These are phyloP conservation scores for Pachypsylla venusta DNA, from an alignment of 1,140 invertebrate genomes.

Conservation along the genomic window DNA sequence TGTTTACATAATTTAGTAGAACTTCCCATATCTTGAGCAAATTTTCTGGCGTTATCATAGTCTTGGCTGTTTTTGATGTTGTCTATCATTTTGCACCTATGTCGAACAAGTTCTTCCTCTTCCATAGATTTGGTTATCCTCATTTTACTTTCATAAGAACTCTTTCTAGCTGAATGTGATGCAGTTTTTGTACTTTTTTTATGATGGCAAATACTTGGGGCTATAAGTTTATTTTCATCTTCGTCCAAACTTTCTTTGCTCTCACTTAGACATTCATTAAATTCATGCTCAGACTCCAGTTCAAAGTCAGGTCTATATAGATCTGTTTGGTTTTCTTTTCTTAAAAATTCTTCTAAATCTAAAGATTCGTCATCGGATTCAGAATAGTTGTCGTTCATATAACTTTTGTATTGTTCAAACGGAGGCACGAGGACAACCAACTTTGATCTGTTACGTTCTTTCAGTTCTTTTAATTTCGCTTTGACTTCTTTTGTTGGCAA, in stretches of 20 bases:
- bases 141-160: no score
- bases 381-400: slow-evolving; percentile 7
- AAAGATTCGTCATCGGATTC: slow-evolving; percentile 1
- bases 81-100: background rate
- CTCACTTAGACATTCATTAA: no score
- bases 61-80: background rate
- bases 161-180: no score
- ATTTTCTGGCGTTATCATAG: background rate
- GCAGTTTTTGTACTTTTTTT: no score
- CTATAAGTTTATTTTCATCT: no score
- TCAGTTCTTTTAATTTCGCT: background rate
- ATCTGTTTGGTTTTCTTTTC: background rate
- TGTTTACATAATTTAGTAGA: background rate
- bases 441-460: background rate
- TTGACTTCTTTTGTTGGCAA: slow-evolving; percentile 1
- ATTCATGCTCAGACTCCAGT: slow-evolving; percentile 1
- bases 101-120: background rate
- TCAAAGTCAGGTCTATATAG: background rate
- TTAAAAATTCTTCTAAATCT: background rate
- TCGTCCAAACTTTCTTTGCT: no score
- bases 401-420: slow-evolving; percentile 7
- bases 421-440: background rate
- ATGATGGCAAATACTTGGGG: no score
- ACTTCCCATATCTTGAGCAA: background rate
- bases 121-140: background rate